Conservation (phyloP, 1,140 invertebrate species). For the Camponotus vicinus region DNA sequence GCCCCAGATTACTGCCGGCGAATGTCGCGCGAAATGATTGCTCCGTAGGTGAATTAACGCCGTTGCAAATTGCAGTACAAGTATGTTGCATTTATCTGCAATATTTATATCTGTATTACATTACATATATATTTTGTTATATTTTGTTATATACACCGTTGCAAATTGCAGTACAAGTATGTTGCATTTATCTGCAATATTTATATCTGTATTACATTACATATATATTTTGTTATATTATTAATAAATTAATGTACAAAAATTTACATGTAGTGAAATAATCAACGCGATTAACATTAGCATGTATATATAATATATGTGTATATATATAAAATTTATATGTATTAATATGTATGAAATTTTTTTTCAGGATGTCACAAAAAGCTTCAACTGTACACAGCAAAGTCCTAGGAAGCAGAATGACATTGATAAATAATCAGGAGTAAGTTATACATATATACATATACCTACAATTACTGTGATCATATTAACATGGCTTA, state of each 20-base stretch:
- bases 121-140: not conserved
- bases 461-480: conserved; percentile 50
- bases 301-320: not conserved
- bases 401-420: conserved; percentile 52
- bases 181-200: not conserved
- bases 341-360: not conserved
- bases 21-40: conserved; percentile 80
- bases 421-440: conserved; percentile 55
- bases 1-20: conserved; percentile 82
- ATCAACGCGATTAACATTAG: not conserved
- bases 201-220: not conserved
- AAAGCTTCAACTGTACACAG: conserved; percentile 56
- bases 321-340: not conserved
- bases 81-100: conserved; percentile 70
- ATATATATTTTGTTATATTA: conserved; percentile 2
- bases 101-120: not conserved
- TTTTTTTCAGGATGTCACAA: conserved; percentile 67
- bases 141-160: conserved; percentile 83
- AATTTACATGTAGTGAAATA: not conserved
- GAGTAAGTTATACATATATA: conserved; percentile 44
- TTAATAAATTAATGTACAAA: conserved; percentile 2
- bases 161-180: conserved; percentile 85
- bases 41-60: conserved; percentile 82
- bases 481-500: conserved; percentile 60
- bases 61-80: conserved; percentile 85